Conservation (phyloP, 1,140 invertebrate genomes). For the Zeugodacus cucurbitae region DNA sequence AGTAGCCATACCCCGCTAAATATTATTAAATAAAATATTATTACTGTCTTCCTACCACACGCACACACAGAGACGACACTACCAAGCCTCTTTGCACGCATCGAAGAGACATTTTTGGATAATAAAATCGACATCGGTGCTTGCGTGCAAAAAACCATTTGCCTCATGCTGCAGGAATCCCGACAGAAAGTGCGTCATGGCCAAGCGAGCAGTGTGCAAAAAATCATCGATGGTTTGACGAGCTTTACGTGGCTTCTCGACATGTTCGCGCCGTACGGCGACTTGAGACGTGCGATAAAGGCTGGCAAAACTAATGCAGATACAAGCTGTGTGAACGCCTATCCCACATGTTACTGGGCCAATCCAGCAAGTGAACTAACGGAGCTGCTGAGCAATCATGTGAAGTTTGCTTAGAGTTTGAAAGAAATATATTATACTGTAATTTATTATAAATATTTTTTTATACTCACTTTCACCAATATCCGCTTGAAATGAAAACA, state of each 20-base stretch:
- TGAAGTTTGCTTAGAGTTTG: neutral
- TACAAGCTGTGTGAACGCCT: constrained; percentile 47
- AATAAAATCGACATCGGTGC: constrained; percentile 53
- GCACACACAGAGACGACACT: constrained; percentile 49
- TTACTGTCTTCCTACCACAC: too few relatives aligned
- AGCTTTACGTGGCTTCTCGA: constrained; percentile 51
- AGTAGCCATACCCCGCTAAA: too few relatives aligned
- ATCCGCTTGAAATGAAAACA: neutral
- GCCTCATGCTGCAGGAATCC: constrained; percentile 48
- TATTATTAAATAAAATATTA: too few relatives aligned
- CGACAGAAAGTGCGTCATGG: neutral
- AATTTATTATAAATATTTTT: neutral
- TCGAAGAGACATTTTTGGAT: constrained; percentile 52
- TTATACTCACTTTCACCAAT: constrained; percentile 24
- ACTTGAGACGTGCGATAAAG: constrained; percentile 50
- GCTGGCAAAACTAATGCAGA: constrained; percentile 42
- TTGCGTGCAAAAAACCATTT: constrained; percentile 56
- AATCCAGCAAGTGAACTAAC: constrained; percentile 50
- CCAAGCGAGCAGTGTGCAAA: constrained; percentile 49
- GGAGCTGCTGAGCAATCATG: constrained; percentile 11
- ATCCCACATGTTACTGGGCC: constrained; percentile 54
- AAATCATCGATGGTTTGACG: constrained; percentile 49
- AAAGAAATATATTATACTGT: neutral
- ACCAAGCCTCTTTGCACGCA: constrained; percentile 48
- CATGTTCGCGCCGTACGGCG: constrained; percentile 49